A percentile compares a stretch with the other conserved stretches of the same genome.
Evolutionary conservation across 1,140 invertebrate genomes (phyloP).

Genomic region (Dendroctonus valens): DNA sequence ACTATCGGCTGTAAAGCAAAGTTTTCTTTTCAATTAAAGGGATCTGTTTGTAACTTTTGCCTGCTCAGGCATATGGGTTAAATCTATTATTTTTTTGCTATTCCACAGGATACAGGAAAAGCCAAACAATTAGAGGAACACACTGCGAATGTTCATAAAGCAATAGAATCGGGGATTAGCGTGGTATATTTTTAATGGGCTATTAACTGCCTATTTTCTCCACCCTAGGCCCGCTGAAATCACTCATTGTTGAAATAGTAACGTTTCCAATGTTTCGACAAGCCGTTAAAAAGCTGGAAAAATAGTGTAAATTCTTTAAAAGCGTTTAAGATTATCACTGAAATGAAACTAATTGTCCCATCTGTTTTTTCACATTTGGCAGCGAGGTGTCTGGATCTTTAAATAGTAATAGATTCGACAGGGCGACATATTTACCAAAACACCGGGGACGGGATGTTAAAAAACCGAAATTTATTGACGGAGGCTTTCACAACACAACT

Average conservation of each 20-base stretch:
- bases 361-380: slow-evolving; percentile 40
- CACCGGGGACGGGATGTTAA: slow-evolving; percentile 18
- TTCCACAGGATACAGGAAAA: too few relatives aligned
- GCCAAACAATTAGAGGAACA: too few relatives aligned
- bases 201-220: not conserved
- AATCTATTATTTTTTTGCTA: too few relatives aligned
- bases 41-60: too few relatives aligned
- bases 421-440: slow-evolving; percentile 33
- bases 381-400: slow-evolving; percentile 39
- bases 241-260: slow-evolving; percentile 17
- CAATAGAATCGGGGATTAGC: too few relatives aligned
- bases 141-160: too few relatives aligned
- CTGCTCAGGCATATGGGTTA: too few relatives aligned
- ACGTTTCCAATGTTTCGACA: slow-evolving; percentile 19
- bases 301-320: slow-evolving; percentile 12
- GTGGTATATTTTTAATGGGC: too few relatives aligned
- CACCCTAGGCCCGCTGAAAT: slow-evolving; percentile 18
- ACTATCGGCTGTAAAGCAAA: too few relatives aligned
- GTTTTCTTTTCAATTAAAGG: too few relatives aligned
- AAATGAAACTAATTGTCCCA: slow-evolving; percentile 13
- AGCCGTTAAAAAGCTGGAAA: slow-evolving; percentile 14
- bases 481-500: slow-evolving; percentile 28
- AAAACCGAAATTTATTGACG: slow-evolving; percentile 30
- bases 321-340: slow-evolving; percentile 6
- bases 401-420: slow-evolving; percentile 40